Percentiles rank a stretch among this genome's conserved stretches.
These are phyloP conservation scores for Drosophila bipectinata DNA, from an alignment of 1,140 invertebrate genomes.

Conservation along the genomic window DNA sequence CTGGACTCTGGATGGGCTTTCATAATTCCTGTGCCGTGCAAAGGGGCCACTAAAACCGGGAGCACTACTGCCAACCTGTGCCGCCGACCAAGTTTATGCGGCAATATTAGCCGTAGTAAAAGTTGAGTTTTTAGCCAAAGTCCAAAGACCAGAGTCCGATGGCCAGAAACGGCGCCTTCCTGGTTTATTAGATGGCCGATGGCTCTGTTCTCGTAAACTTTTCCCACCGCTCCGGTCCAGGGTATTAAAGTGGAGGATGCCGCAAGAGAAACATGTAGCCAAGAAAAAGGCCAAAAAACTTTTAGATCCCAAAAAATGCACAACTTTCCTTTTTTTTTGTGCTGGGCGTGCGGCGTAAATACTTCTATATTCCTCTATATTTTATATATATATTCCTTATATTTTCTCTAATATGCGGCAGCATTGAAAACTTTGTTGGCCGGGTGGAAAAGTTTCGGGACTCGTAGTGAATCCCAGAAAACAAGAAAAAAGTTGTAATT, in stretches of 20 bases:
- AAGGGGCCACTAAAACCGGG: slow-evolving; percentile 57
- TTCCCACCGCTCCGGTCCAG: slow-evolving; percentile 50
- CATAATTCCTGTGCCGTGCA: slow-evolving; percentile 66
- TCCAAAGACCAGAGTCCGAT: slow-evolving; percentile 28
- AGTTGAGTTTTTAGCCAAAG: slow-evolving; percentile 68
- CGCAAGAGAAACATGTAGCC: slow-evolving; percentile 54
- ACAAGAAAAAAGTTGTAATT: slow-evolving; percentile 70
- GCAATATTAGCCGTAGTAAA: slow-evolving; percentile 77
- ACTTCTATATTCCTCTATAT: slow-evolving; percentile 21
- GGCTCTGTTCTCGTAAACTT: slow-evolving; percentile 66
- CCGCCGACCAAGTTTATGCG: slow-evolving; percentile 61
- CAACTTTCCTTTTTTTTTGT: slow-evolving; percentile 48
- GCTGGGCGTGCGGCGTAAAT: slow-evolving; percentile 17
- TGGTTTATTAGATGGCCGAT: slow-evolving; percentile 74
- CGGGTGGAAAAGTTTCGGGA: slow-evolving; percentile 56
- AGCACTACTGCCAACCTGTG: slow-evolving; percentile 60
- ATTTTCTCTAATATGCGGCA: slow-evolving; percentile 75
- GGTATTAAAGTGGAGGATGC: slow-evolving; percentile 75
- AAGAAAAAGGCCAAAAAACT: slow-evolving; percentile 57
- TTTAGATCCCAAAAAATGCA: slow-evolving; percentile 60
- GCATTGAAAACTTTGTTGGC: slow-evolving; percentile 70
- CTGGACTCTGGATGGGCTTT: slow-evolving; percentile 50
- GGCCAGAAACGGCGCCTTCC: slow-evolving; percentile 25
- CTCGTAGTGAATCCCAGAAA: slow-evolving; percentile 30
- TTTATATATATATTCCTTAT: slow-evolving; percentile 9